Evolutionary conservation across 2,888 invertebrate genomes (phyloP), one percentile per base, ranked within the genome.

Genomic region (Exephanes ischioxanthus): DNA sequence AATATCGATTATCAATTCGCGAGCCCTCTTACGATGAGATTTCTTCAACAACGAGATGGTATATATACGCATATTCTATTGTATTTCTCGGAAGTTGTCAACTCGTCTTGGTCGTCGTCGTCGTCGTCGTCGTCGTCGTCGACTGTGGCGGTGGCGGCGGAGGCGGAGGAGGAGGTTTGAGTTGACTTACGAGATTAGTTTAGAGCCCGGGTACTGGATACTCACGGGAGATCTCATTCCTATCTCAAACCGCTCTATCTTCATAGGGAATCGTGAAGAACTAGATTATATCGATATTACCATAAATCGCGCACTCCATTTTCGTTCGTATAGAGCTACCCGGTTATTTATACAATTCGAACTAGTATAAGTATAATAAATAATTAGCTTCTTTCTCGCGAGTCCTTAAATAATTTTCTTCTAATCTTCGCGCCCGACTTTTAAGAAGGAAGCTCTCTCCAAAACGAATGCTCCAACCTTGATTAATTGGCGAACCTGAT

Each of bases 181-280:
- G 67, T 61, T 55, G 70, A 80, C 84, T 84, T 80, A 80, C 77
- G 80, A 80, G 84, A 84, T 84, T 84, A 84, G 73, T 45, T 80
- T 72, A 77, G 80, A 58, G 75, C 55, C 63, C 61, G 76, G 72
- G 70, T 75, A 78, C 81, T 70, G 70, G 78, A 75, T 82, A 79
- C 85, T 82, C 81, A 81, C 78, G 75, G 81, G 78, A 85, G 85
- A 81, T 82, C 78, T 51, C 51, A 78, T 70, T 16, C 58, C 63
- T 55, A 22, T 70, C 53, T 53, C 53, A 41, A 77, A 80, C 77
- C 80, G 77, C 84, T 84, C 80, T 77, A 84, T 84, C 84, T 84
- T 67, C 68, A 80, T 84, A 77, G 80, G 67, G 73, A 76, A 80
- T 71, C 80, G 77, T 72, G 63, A 80, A 84, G 80, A 84, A 84